Conservation (phyloP, 2,888 invertebrate genomes). For the Patella caerulea region DNA sequence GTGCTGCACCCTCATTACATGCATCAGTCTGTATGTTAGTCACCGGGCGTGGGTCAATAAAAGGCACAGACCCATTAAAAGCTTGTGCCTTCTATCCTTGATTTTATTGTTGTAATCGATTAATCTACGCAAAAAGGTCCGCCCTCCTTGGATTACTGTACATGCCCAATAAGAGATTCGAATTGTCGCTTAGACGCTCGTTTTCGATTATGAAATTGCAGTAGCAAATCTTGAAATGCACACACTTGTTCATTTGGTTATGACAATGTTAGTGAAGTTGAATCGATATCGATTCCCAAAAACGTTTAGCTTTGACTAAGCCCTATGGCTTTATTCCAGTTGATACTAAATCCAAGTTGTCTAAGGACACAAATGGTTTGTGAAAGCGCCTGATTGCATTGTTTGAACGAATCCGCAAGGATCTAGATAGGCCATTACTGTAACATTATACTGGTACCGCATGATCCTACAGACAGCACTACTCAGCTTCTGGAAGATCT, state of each 20-base stretch:
- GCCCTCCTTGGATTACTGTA: neutral
- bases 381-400: neutral
- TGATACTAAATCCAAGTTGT: conserved; percentile 12
- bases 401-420: neutral
- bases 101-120: neutral
- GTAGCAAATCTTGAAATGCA: neutral
- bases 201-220: neutral
- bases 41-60: no score
- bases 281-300: conserved; percentile 2
- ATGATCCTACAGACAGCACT: conserved; percentile 12
- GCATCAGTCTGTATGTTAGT: no score
- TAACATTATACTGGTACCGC: neutral
- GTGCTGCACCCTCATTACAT: no score
- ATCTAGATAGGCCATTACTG: conserved; percentile 6
- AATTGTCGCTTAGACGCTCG: conserved; percentile 11
- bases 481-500: neutral
- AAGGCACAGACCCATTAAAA: no score
- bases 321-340: conserved; percentile 1
- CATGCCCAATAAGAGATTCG: conserved; percentile 8
- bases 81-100: neutral
- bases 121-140: neutral
- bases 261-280: conserved; percentile 7
- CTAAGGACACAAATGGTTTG: neutral
- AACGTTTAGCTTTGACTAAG: conserved; percentile 1
- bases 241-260: conserved; percentile 1